Base-by-base conservation (phyloP, 2,888 invertebrate species). In the Drosophila lacicola region DNA sequence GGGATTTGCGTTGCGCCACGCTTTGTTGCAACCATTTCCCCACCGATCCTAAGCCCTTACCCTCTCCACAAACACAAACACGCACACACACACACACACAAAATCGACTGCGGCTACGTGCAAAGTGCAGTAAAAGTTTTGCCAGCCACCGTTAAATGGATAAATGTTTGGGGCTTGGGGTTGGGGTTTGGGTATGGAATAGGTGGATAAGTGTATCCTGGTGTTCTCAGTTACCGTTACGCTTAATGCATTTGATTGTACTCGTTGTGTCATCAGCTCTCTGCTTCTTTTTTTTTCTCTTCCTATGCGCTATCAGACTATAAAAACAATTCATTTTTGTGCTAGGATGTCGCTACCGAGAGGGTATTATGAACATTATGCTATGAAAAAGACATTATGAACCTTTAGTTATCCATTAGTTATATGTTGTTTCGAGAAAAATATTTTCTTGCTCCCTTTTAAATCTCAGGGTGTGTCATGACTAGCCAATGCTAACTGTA, bases 221-320 rank as follows among this genome's bases (percentile, higher is more conserved):
- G 70, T 54, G 50, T 62, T 69, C 83, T 83, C 82, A 73, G 82
- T 84, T 84, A 84, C 85, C 82, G 85, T 82, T 77, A 41, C 82
- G 85, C 82, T 82, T 66, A 80, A 71, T 80, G 85, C 84, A 78
- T 84, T 80, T 74, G 80, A 80, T 72, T 83, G 68, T 77, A 79
- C 77, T 81, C 64, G 56, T 39, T 5, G 47, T 76, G 74, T 60
- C 74, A 69, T 57, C 71, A 45, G 17, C 10, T 41, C 21, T 13
- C 41, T 34, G 4, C 29, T 34, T 13, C n/a, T 17, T 6, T 3
- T 8, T n/a, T 46, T 46, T 9, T 8, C 10, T 10, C 21, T 45
- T 3, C n/a, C 37, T 53, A 29, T 50, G 17, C 44, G 42, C 49
- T 44, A 44, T 42, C 69, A 33, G 64, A 70, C 44, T 47, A 47